phyloP scores from a whole-genome alignment of 37 sponge, comb jelly and placozoan species.

The Diacarnus erythraeanus region DNA sequence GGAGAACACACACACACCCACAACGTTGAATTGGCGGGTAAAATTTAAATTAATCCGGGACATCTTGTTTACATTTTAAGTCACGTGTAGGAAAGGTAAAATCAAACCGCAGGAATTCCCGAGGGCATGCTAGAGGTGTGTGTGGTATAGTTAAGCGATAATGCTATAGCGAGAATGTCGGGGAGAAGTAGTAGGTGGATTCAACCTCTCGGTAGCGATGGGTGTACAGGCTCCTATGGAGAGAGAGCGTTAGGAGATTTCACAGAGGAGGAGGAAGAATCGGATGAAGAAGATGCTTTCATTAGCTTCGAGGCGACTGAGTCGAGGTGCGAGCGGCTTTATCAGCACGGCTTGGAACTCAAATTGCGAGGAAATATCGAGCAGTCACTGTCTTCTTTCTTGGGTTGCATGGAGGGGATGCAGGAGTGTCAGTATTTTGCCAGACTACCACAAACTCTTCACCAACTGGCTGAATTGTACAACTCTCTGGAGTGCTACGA shows the following conservation, averaged over 20 bases:
- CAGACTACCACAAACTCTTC: constrained; percentile 48
- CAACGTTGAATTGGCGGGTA: too few species aligned
- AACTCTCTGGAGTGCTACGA: not conserved
- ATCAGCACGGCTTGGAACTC: constrained; percentile 24
- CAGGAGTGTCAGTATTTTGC: constrained; percentile 49
- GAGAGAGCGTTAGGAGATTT: not conserved
- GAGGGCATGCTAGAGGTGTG: not conserved
- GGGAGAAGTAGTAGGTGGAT: too few species aligned
- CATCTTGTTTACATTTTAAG: too few species aligned
- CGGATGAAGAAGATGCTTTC: constrained; percentile 37
- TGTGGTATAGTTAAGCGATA: not conserved
- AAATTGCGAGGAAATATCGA: constrained; percentile 8
- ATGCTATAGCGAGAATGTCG: too few species aligned
- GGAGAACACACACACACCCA: not conserved
- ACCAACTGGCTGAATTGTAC: constrained; percentile 24
- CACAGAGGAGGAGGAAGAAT: not conserved
- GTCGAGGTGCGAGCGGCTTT: constrained; percentile 32
- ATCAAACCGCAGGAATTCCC: too few species aligned
- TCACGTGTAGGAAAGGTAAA: too few species aligned
- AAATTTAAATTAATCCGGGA: too few species aligned
- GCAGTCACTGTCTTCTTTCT: constrained; percentile 26
- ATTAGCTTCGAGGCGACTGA: constrained; percentile 48
- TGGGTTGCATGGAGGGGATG: constrained; percentile 38
- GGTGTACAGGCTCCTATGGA: not conserved
- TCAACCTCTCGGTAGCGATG: constrained; percentile 14